phyloP scores from a whole-genome alignment of 2,797 vertebrate species.

The Rhinichthys osculus region DNA sequence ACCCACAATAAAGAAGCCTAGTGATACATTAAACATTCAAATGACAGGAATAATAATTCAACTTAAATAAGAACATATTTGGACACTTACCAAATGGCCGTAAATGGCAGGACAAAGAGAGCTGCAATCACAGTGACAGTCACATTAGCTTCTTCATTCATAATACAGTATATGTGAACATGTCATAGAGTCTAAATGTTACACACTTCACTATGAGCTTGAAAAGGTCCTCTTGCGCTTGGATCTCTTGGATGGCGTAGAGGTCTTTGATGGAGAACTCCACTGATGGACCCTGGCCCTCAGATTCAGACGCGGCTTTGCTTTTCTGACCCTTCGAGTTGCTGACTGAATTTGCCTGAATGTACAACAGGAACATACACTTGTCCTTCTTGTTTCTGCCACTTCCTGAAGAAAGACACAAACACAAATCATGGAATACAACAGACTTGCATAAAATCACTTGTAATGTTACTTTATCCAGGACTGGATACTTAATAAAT shows the following conservation, averaged over 20 bases:
- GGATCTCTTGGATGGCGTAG: conserved; percentile 96
- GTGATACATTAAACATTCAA: not conserved
- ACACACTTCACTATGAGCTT: conserved; percentile 80
- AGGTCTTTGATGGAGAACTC: conserved; percentile 97
- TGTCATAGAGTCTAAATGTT: not conserved
- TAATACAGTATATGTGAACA: not conserved
- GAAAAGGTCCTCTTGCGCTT: conserved; percentile 85
- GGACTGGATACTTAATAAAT: not conserved
- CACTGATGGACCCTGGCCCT: conserved; percentile 77
- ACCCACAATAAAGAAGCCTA: not conserved
- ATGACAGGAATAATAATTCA: conserved; percentile 9
- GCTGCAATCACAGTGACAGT: conserved; percentile 74
- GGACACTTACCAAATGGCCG: conserved; percentile 91
- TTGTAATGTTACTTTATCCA: not conserved
- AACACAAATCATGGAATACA: not conserved
- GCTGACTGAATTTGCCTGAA: conserved; percentile 94
- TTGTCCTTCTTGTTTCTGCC: conserved; percentile 92
- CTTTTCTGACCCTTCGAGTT: conserved; percentile 91
- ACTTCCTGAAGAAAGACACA: conserved; percentile 75
- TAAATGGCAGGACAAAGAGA: conserved; percentile 97
- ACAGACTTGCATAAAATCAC: no score
- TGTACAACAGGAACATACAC: conserved; percentile 96
- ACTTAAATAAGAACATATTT: not conserved
- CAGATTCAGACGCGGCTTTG: conserved; percentile 75
- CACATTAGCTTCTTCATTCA: not conserved